Evolutionary conservation across 2,888 invertebrate species (phyloP), one percentile per base, ranked within the genome.

Genomic region (Parthenolecanium corni): DNA sequence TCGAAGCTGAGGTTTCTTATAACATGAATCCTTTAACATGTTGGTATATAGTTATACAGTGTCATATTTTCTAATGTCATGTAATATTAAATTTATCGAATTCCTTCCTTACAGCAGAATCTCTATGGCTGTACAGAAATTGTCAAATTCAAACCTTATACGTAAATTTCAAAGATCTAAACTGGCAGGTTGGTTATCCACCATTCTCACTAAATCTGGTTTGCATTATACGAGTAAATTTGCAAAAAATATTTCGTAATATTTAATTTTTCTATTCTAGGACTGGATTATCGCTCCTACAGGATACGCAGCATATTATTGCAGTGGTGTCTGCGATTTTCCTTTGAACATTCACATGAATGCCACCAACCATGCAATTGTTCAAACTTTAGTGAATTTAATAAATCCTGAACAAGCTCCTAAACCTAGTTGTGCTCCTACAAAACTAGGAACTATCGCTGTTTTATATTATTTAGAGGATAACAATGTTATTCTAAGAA

Each of bases 211-310:
- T n/a, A n/a, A n/a, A n/a, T n/a, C n/a, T n/a, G n/a, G n/a, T n/a
- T n/a, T n/a, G n/a, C n/a, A n/a, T n/a, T n/a, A n/a, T n/a, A n/a
- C n/a, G n/a, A n/a, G n/a, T n/a, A n/a, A n/a, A n/a, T n/a, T n/a
- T n/a, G n/a, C n/a, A n/a, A n/a, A n/a, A n/a, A n/a, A n/a, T n/a
- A n/a, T n/a, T n/a, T n/a, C n/a, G n/a, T n/a, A n/a, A n/a, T n/a
- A n/a, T n/a, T n/a, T n/a, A n/a, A 4, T 31, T 9, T 31, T 31
- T 31, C 31, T 31, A 31, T 9, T 31, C 9, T 75, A 89, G 74
- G 93, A 96, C 76, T 98, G 97, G 97, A 95, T 96, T 72, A 91
- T 96, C 52, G 95, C 95, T 52, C 95, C 95, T 31, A 85, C 86
- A 31, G 94, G 94, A 65, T 96, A 95, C 77, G 89, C 95, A 73